These are phyloP conservation scores for Marmota monax DNA, from an alignment of 2,113 vertebrate species.

Conservation along the genomic window DNA sequence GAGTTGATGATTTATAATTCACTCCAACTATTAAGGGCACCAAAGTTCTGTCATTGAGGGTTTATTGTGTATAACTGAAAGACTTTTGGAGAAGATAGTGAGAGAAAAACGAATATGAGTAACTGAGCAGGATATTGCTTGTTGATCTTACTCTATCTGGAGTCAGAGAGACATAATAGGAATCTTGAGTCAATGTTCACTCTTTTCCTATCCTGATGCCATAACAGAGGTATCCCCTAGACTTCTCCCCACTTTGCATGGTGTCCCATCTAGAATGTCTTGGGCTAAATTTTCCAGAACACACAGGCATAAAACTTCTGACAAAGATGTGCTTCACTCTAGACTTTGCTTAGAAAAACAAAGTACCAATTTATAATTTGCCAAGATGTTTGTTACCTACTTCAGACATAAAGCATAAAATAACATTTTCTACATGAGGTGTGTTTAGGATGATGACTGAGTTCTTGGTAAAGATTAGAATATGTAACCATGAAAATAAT, in stretches of 20 bases:
- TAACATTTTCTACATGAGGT: background rate
- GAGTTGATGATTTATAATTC: background rate
- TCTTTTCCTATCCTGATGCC: background rate
- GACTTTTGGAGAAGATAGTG: too few species aligned
- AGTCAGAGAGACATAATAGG: background rate
- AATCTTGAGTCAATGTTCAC: background rate
- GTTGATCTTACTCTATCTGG: background rate
- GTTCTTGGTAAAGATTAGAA: background rate
- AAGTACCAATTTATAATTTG: background rate
- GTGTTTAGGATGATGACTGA: background rate
- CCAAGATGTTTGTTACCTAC: background rate
- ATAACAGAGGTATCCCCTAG: rapidly evolving
- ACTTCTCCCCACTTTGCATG: background rate
- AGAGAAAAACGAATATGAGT: background rate
- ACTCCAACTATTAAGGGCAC: background rate
- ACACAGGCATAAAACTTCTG: background rate
- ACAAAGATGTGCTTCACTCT: background rate
- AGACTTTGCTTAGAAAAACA: background rate
- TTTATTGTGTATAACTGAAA: background rate
- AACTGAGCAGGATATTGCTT: background rate
- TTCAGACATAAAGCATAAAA: background rate
- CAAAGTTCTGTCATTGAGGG: background rate
- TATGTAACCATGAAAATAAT: background rate
- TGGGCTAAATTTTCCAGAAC: background rate
- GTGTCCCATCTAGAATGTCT: background rate